Base-by-base conservation (phyloP, 2,797 vertebrate species). In the Lemur catta region DNA sequence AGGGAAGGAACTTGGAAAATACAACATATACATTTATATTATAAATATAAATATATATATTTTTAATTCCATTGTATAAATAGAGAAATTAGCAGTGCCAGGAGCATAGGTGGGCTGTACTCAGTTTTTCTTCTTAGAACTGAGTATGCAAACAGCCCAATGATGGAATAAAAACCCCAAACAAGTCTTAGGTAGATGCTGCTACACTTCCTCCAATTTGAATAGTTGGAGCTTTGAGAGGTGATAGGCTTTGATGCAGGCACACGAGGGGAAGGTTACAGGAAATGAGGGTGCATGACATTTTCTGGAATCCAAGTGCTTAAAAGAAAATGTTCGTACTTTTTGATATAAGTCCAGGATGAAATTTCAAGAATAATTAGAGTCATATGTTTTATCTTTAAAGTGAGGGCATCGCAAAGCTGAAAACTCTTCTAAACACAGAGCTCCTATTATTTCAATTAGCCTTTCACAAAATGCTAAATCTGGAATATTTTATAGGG, bases 351-450 rank as follows among this genome's bases (percentile, higher is more conserved):
- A 84, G n/a, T 81, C 63, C 96, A 84, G 28, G 8, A 46, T 20
- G 57, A 50, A 88, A 69, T 84, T 84, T 86, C 48, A 84, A 87
- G 41, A 33, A 72, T 94, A 96, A 86, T 95, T 92, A 78, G 46
- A 76, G 28, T 69, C 86, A 33, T 22, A 67, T 11, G 0, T 24
- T 63, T 13, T 30, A 50, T 79, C 61, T 24, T 4, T 17, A 87
- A 93, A 89, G 17, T 48, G 50, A 89, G 30, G 57, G 6, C 33
- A 67, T 41, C 38, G 18, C 4, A 61, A 63, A 88, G 43, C 50
- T 46, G 65, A 63, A 89, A 55, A 38, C 33, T 80, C 15, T 67
- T 72, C 30, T 82, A 85, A 63, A 33, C 43, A 9, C 26, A 89
- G 59, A 35, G 15, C 4, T 48, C 4, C 4, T 43, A n/a, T 74